A percentile compares a stretch with the other conserved stretches of the same genome.
These are phyloP conservation scores for Notarius quadriscutis DNA, from an alignment of 2,113 vertebrate genomes.

Conservation along the genomic window DNA sequence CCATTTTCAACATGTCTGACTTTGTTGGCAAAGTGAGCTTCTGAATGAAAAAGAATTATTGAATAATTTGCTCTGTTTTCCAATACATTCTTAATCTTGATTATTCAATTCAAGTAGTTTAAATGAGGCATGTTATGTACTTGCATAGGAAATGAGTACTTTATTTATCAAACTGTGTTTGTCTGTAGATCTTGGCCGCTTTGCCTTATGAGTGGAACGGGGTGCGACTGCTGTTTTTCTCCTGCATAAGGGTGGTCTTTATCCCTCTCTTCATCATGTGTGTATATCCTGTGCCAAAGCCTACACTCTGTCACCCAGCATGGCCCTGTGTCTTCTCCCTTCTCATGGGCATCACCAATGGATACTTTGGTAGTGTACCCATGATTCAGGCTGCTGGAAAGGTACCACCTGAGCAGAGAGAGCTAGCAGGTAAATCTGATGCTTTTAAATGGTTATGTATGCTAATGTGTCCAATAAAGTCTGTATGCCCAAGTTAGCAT, in stretches of 20 bases:
- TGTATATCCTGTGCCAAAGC: conserved; percentile 81
- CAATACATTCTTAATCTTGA: background rate
- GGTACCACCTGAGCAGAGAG: conserved; percentile 89
- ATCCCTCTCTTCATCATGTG: conserved; percentile 98
- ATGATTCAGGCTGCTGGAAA: conserved; percentile 95
- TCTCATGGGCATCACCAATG: conserved; percentile 95
- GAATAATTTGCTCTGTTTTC: background rate
- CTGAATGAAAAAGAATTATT: background rate
- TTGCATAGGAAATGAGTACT: background rate
- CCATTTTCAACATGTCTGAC: conserved; percentile 97
- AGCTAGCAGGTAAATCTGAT: conserved; percentile 84
- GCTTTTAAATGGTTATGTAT: background rate
- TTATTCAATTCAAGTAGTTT: background rate
- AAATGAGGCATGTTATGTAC: background rate
- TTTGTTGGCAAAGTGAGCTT: conserved; percentile 92
- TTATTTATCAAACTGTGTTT: background rate
- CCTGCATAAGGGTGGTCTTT: conserved; percentile 88
- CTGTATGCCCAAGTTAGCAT: background rate
- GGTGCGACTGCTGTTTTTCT: conserved; percentile 85
- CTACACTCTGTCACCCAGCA: conserved; percentile 87
- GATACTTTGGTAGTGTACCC: conserved; percentile 94
- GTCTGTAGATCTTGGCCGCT: conserved; percentile 87
- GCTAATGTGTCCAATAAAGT: background rate
- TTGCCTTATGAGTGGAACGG: conserved; percentile 91
- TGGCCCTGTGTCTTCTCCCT: conserved; percentile 97